Evolutionary conservation across 1,140 invertebrate species (phyloP), one percentile per base, ranked within the genome.

Genomic region (Octopus sinensis): DNA sequence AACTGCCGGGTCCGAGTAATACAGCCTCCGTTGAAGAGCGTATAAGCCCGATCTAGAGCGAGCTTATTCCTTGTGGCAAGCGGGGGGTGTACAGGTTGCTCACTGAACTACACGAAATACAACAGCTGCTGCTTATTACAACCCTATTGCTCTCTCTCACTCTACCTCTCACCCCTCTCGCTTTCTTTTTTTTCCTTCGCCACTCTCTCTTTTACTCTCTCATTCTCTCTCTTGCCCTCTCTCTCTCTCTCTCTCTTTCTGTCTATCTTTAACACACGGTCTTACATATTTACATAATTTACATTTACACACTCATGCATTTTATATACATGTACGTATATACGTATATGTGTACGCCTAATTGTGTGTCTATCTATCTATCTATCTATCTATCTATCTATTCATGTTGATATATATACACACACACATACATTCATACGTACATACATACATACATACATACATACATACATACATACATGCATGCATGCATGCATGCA

Each of bases 1-100:
- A n/a, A 73, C 68, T 73, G 68, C 68, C 68, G 68, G 68, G 30
- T 23, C 68, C 30, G 68, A 73, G 30, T 73, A 73, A 73, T 12
- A 9, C 9, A 6, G 68, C 68, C 6, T n/a, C 6, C 5, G 30
- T 23, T 7, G 68, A 17, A 13, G 68, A 73, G 30, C 17, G 68
- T 73, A 73, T 73, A 73, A 73, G 30, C 68, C 30, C 13, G 68
- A 12, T 10, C 17, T 73, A 23, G 68, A 23, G 17, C 30, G 68
- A 73, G 7, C 68, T 23, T n/a, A 9, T 73, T 73, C 68, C 7
- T 73, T n/a, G 30, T 43, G 30, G 30, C 30, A 43, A 43, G 30
- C 30, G 30, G 30, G 30, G 30, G 30, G 30, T 43, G 30, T 43
- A 43, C 30, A 43, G 30, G 30, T 43, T 43, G 30, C 30, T 43